Evolutionary conservation across 2,888 invertebrate species (phyloP).

Genomic region (Mesodorylaimus sp.): DNA sequence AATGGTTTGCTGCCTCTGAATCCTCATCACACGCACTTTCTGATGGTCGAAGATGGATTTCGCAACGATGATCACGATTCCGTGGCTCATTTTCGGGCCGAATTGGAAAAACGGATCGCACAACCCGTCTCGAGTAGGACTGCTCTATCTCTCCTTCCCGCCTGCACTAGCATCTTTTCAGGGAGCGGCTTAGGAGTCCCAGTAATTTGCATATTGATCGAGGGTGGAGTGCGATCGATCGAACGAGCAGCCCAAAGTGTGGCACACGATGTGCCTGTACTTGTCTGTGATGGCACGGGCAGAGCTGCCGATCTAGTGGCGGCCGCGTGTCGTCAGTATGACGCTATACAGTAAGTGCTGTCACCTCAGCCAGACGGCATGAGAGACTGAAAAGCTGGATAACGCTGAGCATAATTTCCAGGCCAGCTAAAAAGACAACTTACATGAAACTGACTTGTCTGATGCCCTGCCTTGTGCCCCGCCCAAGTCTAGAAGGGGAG

Average conservation of each 20-base stretch:
- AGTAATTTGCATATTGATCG: constrained; percentile 33
- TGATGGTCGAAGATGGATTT: constrained; percentile 32
- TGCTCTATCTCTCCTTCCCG: too few species aligned
- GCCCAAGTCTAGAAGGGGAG: too few species aligned
- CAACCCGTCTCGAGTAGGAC: constrained; percentile 13
- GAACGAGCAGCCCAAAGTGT: constrained; percentile 29
- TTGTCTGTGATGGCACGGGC: constrained; percentile 34
- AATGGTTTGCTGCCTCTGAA: constrained; percentile 29
- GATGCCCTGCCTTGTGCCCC: too few species aligned
- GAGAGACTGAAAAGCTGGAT: too few species aligned
- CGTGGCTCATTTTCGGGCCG: constrained; percentile 28
- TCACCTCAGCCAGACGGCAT: too few species aligned
- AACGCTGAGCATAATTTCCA: too few species aligned
- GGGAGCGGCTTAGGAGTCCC: constrained; percentile 32
- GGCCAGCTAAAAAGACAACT: too few species aligned
- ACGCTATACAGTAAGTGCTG: too few species aligned
- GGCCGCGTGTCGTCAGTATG: constrained; percentile 21
- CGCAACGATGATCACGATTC: constrained; percentile 24
- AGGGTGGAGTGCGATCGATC: constrained; percentile 33
- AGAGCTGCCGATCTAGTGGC: constrained; percentile 33
- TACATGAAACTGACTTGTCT: too few species aligned
- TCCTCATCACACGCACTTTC: constrained; percentile 35
- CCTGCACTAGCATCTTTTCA: too few species aligned
- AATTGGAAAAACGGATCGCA: constrained; percentile 25
- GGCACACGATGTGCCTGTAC: constrained; percentile 30